A percentile compares a stretch with the other conserved stretches of the same genome.
Conservation (phyloP, 2,888 invertebrate species). For the Mythimna lalbum region DNA sequence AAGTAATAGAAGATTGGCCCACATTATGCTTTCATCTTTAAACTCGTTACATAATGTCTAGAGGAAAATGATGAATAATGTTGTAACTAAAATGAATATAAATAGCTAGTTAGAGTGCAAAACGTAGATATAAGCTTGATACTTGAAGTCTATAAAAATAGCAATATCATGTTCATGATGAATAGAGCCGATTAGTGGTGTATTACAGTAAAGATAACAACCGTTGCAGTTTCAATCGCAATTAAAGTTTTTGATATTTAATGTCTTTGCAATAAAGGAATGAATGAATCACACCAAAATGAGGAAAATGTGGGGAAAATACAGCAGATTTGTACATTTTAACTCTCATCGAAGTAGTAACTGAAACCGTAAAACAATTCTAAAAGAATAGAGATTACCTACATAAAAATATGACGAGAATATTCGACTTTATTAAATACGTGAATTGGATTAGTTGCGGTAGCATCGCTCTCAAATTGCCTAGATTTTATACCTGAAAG, state of each 20-base stretch:
- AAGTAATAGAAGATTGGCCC: constrained; percentile 26
- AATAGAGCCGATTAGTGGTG: background rate
- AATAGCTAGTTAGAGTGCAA: background rate
- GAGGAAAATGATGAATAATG: constrained; percentile 19
- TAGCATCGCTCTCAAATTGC: constrained; percentile 6
- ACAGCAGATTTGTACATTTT: background rate
- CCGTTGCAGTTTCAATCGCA: background rate
- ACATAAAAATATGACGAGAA: background rate
- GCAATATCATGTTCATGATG: background rate
- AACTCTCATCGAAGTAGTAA: background rate
- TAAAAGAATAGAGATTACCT: background rate
- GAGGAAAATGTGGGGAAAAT: background rate
- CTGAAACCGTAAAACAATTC: background rate
- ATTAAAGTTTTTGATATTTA: background rate
- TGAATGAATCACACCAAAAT: background rate
- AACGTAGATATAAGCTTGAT: background rate
- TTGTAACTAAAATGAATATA: background rate
- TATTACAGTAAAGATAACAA: background rate
- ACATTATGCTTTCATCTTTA: constrained; percentile 19
- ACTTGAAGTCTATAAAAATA: background rate
- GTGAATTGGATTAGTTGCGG: constrained; percentile 5
- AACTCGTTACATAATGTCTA: constrained; percentile 1
- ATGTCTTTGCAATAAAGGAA: background rate
- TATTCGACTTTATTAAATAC: constrained; percentile 23
- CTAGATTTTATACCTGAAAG: constrained; percentile 25